phyloP scores from a whole-genome alignment of 2,888 invertebrate species.

The Melipona bicolor region DNA sequence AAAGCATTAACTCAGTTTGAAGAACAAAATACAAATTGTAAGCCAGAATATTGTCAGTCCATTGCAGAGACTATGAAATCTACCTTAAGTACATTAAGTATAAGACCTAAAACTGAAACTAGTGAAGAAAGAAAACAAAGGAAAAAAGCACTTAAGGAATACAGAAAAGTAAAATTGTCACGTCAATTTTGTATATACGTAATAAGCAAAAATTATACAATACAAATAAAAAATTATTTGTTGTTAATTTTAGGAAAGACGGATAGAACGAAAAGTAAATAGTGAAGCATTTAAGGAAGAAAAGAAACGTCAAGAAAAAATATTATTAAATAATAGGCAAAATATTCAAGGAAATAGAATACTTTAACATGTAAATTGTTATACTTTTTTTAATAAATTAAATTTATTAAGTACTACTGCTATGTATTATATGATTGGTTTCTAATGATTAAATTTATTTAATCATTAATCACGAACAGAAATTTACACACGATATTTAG shows the following conservation, averaged over 20 bases:
- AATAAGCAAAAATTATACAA: background rate
- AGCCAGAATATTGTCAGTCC: constrained; percentile 85
- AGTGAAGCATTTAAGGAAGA: constrained; percentile 93
- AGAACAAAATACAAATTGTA: constrained; percentile 81
- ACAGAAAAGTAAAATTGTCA: constrained; percentile 85
- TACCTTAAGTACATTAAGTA: constrained; percentile 88
- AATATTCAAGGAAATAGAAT: constrained; percentile 91
- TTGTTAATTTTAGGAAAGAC: constrained; percentile 86
- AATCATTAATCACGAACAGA: no score
- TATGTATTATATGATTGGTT: background rate
- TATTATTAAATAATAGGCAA: constrained; percentile 90
- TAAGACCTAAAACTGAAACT: constrained; percentile 91
- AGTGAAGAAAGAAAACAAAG: constrained; percentile 91
- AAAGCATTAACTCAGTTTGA: constrained; percentile 89
- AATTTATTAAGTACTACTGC: background rate
- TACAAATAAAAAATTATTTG: background rate
- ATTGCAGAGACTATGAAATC: constrained; percentile 88
- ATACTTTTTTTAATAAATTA: background rate
- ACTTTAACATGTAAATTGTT: constrained; percentile 73
- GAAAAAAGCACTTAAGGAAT: constrained; percentile 92
- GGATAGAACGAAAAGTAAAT: constrained; percentile 93
- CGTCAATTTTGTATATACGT: background rate
- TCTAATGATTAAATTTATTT: no score
- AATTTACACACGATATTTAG: no score
- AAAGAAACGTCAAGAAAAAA: constrained; percentile 92